Evolutionary conservation across 2,888 invertebrate species (phyloP).

Genomic region (Netelia inedita): DNA sequence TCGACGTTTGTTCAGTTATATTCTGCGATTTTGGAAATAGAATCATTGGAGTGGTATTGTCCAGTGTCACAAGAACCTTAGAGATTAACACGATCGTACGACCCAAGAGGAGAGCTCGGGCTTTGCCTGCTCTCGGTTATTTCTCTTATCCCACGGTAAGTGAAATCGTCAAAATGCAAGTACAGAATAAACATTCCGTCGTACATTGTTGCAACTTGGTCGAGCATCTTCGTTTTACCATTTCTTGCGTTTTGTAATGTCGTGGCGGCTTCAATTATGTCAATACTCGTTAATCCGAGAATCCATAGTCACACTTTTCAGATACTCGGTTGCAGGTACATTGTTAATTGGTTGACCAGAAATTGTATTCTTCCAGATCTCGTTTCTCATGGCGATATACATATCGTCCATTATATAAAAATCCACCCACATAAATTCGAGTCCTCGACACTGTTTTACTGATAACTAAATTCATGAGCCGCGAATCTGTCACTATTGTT

Average conservation of each 20-base stretch:
- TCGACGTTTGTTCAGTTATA: slow-evolving; percentile 60
- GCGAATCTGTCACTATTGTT: slow-evolving; percentile 1
- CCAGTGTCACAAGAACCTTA: neutral
- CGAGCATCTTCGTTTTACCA: neutral
- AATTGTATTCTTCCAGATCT: neutral
- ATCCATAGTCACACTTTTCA: neutral
- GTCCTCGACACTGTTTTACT: slow-evolving; percentile 8
- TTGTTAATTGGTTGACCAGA: neutral
- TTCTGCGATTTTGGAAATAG: slow-evolving; percentile 25
- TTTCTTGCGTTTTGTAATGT: neutral
- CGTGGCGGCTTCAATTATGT: neutral
- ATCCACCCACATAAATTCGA: slow-evolving; percentile 41
- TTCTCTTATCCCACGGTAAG: slow-evolving; percentile 19
- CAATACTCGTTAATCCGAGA: neutral
- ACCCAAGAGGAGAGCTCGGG: slow-evolving; percentile 42
- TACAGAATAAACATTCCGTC: neutral
- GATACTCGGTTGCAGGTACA: neutral
- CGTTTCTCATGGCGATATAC: slow-evolving; percentile 22
- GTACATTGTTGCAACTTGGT: neutral
- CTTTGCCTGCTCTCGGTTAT: slow-evolving; percentile 44
- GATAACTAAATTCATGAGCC: slow-evolving; percentile 32
- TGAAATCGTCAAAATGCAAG: neutral
- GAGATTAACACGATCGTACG: slow-evolving; percentile 15
- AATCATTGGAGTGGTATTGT: neutral
- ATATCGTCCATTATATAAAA: slow-evolving; percentile 48